phyloP scores from a whole-genome alignment of 2,113 vertebrate species.

The Mugil cephalus region DNA sequence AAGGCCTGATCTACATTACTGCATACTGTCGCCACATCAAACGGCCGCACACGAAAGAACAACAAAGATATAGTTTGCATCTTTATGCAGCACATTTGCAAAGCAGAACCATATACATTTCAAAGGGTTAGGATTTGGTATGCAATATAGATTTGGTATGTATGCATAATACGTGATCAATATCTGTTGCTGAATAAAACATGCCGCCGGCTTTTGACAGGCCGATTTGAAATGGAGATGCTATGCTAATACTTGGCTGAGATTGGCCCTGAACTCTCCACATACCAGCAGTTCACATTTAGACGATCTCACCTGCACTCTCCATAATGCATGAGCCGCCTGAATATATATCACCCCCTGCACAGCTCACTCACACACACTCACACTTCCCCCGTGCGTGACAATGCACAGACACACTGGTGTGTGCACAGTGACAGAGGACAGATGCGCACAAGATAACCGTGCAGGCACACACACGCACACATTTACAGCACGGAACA shows the following conservation, averaged over 20 bases:
- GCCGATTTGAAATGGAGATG: slow-evolving; percentile 81
- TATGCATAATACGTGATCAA: slow-evolving; percentile 80
- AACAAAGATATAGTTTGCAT: slow-evolving; percentile 42
- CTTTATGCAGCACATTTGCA: slow-evolving; percentile 39
- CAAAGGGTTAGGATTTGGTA: slow-evolving; percentile 54
- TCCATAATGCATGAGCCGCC: slow-evolving; percentile 81
- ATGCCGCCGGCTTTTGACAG: slow-evolving; percentile 72
- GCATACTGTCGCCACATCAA: slow-evolving; percentile 38
- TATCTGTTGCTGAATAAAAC: slow-evolving; percentile 81
- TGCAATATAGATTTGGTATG: slow-evolving; percentile 71
- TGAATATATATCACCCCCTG: slow-evolving; percentile 74
- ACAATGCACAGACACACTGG: slow-evolving; percentile 26
- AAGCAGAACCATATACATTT: slow-evolving; percentile 52
- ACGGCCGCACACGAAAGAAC: slow-evolving; percentile 9
- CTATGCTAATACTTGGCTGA: slow-evolving; percentile 75
- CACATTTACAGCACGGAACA: background rate
- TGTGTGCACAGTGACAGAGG: slow-evolving; percentile 22
- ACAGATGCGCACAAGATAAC: slow-evolving; percentile 14
- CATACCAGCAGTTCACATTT: slow-evolving; percentile 78
- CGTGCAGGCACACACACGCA: background rate
- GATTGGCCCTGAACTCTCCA: slow-evolving; percentile 78
- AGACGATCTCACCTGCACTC: slow-evolving; percentile 76
- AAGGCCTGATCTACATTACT: slow-evolving; percentile 18
- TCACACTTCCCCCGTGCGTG: slow-evolving; percentile 9
- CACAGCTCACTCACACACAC: slow-evolving; percentile 36